Conservation (phyloP, 1,140 invertebrate species). For the Bombus breviceps region DNA sequence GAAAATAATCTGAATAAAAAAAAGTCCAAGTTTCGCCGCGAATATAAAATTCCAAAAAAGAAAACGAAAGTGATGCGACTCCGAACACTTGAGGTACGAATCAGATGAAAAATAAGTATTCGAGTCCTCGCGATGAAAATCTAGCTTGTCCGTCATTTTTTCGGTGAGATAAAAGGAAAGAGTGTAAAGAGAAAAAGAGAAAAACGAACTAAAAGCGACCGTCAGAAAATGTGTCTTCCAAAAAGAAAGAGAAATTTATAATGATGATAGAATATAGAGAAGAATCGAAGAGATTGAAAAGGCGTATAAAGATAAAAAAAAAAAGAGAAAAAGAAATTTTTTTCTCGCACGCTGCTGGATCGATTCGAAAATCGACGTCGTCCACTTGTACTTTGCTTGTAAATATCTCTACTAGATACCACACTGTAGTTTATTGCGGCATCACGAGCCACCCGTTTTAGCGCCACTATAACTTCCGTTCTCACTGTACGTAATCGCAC, state of each 20-base stretch:
- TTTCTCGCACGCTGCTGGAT: conserved; percentile 20
- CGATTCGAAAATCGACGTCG: conserved; percentile 24
- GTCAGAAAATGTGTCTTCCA: conserved; percentile 96
- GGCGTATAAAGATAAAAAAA: no score
- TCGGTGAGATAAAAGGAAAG: background rate
- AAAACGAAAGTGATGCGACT: background rate
- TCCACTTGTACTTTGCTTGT: conserved; percentile 76
- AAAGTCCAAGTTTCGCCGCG: background rate
- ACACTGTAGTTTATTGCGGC: conserved; percentile 79
- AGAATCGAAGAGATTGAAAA: background rate
- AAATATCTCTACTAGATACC: conserved; percentile 79
- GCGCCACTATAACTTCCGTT: conserved; percentile 74
- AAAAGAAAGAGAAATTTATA: conserved; percentile 80
- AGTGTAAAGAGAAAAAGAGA: conserved; percentile 38
- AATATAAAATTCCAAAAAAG: background rate
- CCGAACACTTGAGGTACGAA: no score
- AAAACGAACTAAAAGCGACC: conserved; percentile 48
- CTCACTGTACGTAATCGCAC: conserved; percentile 71
- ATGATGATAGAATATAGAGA: background rate
- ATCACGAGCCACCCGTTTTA: conserved; percentile 70
- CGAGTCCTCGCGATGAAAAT: conserved; percentile 14
- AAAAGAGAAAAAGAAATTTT: background rate
- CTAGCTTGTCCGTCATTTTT: background rate
- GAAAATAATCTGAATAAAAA: background rate
- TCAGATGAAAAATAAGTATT: background rate